Evolutionary conservation across 2,797 vertebrate genomes (phyloP).

Genomic region (Lepilemur ruficaudatus): DNA sequence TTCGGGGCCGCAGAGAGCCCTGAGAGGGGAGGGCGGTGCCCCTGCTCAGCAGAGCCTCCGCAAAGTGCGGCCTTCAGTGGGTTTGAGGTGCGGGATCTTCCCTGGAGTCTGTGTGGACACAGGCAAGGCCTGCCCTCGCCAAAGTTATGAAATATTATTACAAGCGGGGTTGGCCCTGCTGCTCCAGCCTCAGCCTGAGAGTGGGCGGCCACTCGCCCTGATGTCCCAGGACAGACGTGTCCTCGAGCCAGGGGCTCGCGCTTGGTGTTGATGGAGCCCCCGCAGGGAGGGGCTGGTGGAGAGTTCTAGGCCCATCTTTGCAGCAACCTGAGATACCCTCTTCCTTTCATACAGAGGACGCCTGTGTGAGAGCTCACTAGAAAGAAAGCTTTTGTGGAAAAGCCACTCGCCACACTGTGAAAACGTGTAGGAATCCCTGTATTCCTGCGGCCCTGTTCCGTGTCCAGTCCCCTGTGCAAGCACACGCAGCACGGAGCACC

Average conservation of each 20-base stretch:
- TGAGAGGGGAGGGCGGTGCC: no score
- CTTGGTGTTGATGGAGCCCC: no score
- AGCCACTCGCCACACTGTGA: neutral
- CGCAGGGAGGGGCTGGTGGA: neutral
- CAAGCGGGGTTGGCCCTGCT: neutral
- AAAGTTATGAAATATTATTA: no score
- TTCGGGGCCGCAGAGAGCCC: neutral
- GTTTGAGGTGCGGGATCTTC: neutral
- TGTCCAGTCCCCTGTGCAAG: neutral
- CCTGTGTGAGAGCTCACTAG: neutral
- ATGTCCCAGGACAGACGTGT: neutral
- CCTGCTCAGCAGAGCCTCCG: neutral
- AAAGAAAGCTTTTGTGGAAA: neutral
- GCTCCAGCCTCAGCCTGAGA: rapidly evolving
- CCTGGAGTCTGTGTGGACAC: neutral
- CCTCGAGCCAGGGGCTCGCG: no score
- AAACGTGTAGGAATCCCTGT: neutral
- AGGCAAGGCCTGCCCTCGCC: neutral
- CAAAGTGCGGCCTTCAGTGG: no score
- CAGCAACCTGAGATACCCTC: neutral
- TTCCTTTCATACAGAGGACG: neutral
- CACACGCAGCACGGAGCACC: no score
- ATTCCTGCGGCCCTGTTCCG: rapidly evolving
- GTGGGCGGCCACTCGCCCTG: rapidly evolving
- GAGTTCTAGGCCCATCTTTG: neutral